A percentile compares a stretch with the other conserved stretches of the same genome.
These are phyloP conservation scores for Brachionus angularis DNA, from an alignment of 1,140 invertebrate genomes.

Conservation along the genomic window DNA sequence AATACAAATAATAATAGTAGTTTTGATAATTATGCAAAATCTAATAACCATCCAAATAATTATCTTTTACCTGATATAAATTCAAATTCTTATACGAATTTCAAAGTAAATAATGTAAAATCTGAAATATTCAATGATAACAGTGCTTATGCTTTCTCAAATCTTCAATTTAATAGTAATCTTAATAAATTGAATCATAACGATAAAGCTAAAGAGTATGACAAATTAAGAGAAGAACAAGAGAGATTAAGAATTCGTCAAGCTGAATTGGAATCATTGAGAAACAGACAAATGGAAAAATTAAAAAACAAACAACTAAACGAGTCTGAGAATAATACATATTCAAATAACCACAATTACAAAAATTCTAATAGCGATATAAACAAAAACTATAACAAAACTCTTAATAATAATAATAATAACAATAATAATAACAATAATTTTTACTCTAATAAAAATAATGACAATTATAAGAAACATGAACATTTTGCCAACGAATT, in stretches of 20 bases:
- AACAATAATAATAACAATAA: too few species aligned
- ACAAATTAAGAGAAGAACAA: slow-evolving; percentile 44
- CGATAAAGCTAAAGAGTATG: background rate
- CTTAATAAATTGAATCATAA: background rate
- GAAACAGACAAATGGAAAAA: slow-evolving; percentile 10
- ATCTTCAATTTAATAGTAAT: slow-evolving; percentile 8
- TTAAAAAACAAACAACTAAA: background rate
- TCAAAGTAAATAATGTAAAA: background rate
- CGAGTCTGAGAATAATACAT: background rate
- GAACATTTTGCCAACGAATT: too few species aligned
- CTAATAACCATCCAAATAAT: background rate
- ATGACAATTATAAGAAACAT: too few species aligned
- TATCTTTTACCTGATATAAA: too few species aligned
- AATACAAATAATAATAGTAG: background rate
- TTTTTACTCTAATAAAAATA: too few species aligned
- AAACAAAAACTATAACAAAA: background rate
- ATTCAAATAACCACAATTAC: background rate
- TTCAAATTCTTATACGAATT: background rate
- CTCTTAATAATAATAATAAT: background rate
- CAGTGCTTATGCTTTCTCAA: background rate
- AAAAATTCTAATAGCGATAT: background rate
- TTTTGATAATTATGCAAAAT: background rate
- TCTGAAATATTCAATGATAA: too few species aligned
- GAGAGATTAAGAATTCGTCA: slow-evolving; percentile 27
- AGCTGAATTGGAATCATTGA: slow-evolving; percentile 28